Evolutionary conservation across 2,797 vertebrate species (phyloP).

Genomic region (Aphelocoma californica): DNA sequence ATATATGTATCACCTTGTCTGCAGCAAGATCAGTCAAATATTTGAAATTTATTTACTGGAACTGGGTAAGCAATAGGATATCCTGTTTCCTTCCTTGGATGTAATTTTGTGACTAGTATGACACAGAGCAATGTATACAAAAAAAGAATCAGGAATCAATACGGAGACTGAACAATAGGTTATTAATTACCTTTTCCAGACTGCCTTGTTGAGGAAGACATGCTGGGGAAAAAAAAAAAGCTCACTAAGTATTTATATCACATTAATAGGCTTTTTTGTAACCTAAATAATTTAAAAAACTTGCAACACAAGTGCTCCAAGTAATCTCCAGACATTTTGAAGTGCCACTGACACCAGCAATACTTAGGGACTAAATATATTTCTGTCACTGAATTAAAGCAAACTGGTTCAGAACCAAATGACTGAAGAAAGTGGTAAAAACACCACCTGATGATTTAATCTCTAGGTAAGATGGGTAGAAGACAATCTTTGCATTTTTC

Average conservation of each 20-base stretch:
- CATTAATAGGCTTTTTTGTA: not conserved
- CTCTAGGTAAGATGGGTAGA: not conserved
- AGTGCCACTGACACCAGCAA: not conserved
- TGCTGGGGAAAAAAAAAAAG: constrained; percentile 33
- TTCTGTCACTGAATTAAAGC: not conserved
- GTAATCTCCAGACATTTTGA: not conserved
- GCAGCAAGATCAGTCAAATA: not conserved
- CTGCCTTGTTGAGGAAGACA: constrained; percentile 35
- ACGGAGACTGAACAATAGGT: not conserved
- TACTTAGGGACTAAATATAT: not conserved
- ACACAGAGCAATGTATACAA: not conserved
- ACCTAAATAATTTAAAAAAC: not conserved
- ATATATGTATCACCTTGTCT: not conserved
- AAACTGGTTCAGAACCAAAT: not conserved
- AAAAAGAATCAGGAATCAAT: not conserved
- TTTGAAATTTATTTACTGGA: not conserved
- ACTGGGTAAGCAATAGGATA: not conserved
- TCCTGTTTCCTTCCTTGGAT: constrained; percentile 10
- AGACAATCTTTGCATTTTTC: not conserved
- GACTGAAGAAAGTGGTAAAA: not conserved
- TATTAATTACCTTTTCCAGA: constrained; percentile 66
- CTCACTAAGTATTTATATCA: constrained; percentile 44
- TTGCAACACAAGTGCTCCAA: not conserved
- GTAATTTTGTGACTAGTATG: not conserved
- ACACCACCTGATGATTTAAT: not conserved